Percentiles rank a stretch among this genome's conserved stretches.
Conservation (phyloP, 2,888 invertebrate genomes). For the Cheilosia variabilis region DNA sequence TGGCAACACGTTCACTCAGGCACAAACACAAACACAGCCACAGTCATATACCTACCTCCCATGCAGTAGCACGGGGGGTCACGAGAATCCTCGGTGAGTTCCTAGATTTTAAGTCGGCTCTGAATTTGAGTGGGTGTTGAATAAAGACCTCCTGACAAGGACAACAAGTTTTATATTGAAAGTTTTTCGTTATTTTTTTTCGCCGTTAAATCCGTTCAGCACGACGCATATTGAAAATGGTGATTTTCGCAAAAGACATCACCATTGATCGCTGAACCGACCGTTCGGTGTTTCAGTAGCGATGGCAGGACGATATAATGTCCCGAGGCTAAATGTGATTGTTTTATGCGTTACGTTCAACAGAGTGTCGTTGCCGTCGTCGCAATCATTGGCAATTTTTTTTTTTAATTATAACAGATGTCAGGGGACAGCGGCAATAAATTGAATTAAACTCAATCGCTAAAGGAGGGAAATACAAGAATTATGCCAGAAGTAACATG, state of each 20-base stretch:
- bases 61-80: not conserved
- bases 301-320: slow-evolving; percentile 50
- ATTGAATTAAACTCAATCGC: slow-evolving; percentile 69
- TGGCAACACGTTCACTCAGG: slow-evolving; percentile 56
- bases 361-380: slow-evolving; percentile 25
- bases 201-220: slow-evolving; percentile 3
- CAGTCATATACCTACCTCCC: not conserved
- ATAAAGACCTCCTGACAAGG: slow-evolving; percentile 31
- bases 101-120: slow-evolving; percentile 39
- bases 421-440: slow-evolving; percentile 58
- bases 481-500: slow-evolving; percentile 52
- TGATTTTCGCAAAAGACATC: slow-evolving; percentile 51
- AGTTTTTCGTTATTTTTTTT: no score
- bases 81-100: slow-evolving; percentile 8
- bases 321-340: slow-evolving; percentile 61
- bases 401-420: slow-evolving; percentile 71
- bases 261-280: not conserved
- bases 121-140: slow-evolving; percentile 25
- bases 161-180: slow-evolving; percentile 67
- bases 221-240: slow-evolving; percentile 43
- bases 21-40: slow-evolving; percentile 10
- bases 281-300: not conserved
- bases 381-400: slow-evolving; percentile 66
- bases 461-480: slow-evolving; percentile 57
- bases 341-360: slow-evolving; percentile 53